Base-by-base conservation (phyloP, 2,113 vertebrate species). In the Nanorana parkeri region DNA sequence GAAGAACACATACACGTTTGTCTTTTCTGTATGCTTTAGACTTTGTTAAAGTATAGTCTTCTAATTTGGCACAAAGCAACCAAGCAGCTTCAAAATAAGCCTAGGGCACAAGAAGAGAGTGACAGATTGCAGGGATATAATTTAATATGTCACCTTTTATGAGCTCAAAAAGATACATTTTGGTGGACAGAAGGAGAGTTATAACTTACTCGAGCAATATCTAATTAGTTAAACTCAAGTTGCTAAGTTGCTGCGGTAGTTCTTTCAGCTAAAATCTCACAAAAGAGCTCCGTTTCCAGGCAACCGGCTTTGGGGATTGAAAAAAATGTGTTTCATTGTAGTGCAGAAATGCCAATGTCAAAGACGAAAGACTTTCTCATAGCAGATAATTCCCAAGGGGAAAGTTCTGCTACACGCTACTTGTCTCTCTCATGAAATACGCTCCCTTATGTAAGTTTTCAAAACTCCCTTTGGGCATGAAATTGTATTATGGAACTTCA, bases 341-440 rank as follows among this genome's bases (percentile, higher is more conserved):
- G 71, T 66, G 63, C 63, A 83, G 72, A 83, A 67, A 83, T 76
- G 80, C 71, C 80, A 75, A 60, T 76, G 64, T 83, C 80, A 76
- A 76, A 83, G 80, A 83, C 80, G 52, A 83, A 83, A 76, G 80
- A 74, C 80, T 76, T 83, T 83, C 71, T 75, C 71, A 83, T 83
- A 67, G 80, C 80, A 75, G 51, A 83, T 68, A 60, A 76, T 76
- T 83, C 80, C 72, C 64, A 83, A 41, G 52, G 80, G 80, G 71
- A 83, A 83, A 66, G 72, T 83, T 83, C 52, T 68, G 71, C 64
- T 83, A 74, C 29, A 83, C 80, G 64, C 71, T 76, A 68, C 80
- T 83, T 83, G 80, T 83, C 80, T 83, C 80, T 76, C 72, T 83
- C 72, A 83, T 83, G 72, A 83, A 83, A 83, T 83, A 83, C 64